These are phyloP conservation scores for Mycteria americana DNA, from an alignment of 2,797 vertebrate species.

Conservation along the genomic window DNA sequence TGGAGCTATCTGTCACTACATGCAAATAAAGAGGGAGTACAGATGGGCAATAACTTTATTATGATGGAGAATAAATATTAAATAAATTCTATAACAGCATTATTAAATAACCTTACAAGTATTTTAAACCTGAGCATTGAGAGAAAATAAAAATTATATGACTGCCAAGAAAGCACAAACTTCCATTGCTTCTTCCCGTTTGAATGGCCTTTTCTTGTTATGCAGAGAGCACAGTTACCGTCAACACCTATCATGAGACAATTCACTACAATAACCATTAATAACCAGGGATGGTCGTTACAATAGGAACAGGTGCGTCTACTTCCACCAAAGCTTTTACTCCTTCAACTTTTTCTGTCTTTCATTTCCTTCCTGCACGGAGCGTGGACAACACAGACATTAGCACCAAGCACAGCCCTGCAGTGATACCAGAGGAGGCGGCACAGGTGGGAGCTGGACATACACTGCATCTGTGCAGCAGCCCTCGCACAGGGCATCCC, in stretches of 20 bases:
- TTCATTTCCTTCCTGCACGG: background rate
- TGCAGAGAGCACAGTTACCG: too few relatives aligned
- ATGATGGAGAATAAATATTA: background rate
- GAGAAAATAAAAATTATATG: background rate
- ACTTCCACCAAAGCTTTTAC: background rate
- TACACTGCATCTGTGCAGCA: accelerated
- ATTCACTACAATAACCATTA: background rate
- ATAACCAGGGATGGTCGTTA: background rate
- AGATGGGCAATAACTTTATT: background rate
- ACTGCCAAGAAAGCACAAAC: background rate
- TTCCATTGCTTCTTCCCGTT: background rate
- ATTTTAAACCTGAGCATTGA: background rate
- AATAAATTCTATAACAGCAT: background rate
- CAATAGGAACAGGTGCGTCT: background rate
- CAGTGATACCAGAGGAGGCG: accelerated
- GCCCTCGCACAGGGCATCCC: accelerated
- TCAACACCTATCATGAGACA: background rate
- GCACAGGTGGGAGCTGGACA: accelerated
- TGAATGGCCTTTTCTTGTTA: background rate
- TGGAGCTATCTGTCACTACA: background rate
- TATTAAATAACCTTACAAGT: background rate
- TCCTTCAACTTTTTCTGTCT: background rate
- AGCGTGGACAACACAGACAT: accelerated
- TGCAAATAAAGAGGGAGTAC: background rate
- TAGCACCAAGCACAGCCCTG: accelerated